Percentiles rank a stretch among this genome's conserved stretches.
These are phyloP conservation scores for Drosophila jambulina DNA, from an alignment of 1,140 invertebrate genomes.

Conservation along the genomic window DNA sequence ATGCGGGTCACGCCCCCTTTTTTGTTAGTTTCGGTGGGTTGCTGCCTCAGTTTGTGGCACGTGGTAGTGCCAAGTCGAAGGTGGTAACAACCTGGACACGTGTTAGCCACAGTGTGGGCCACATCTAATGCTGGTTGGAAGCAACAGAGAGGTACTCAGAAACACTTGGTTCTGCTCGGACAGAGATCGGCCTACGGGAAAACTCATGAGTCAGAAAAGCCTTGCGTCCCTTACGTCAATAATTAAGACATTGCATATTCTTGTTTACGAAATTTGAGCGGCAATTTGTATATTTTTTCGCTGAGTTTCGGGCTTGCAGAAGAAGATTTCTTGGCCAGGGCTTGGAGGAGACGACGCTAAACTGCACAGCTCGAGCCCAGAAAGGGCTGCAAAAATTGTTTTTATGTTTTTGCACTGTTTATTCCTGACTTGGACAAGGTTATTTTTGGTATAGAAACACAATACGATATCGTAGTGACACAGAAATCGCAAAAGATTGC, in stretches of 20 bases:
- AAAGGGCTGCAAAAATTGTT: conserved; percentile 14
- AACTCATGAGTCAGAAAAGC: conserved; percentile 48
- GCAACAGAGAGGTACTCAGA: conserved; percentile 12
- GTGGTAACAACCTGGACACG: conserved; percentile 52
- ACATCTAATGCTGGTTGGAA: conserved; percentile 31
- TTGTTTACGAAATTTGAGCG: conserved; percentile 76
- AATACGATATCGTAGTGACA: background rate
- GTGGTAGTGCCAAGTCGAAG: conserved; percentile 35
- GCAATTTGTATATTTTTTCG: conserved; percentile 61
- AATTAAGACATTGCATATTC: conserved; percentile 71
- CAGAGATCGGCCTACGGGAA: conserved; percentile 18
- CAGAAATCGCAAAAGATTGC: background rate
- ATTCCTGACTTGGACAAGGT: conserved; percentile 33
- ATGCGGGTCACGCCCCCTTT: conserved; percentile 74
- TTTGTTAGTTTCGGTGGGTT: conserved; percentile 1
- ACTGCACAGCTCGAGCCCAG: conserved; percentile 32
- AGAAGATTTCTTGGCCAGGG: conserved; percentile 30
- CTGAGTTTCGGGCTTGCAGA: conserved; percentile 44
- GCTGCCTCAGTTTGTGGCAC: conserved; percentile 60
- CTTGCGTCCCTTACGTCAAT: conserved; percentile 53
- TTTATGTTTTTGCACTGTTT: conserved; percentile 30
- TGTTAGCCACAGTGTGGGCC: conserved; percentile 34
- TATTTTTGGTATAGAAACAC: conserved; percentile 1
- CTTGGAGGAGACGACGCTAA: conserved; percentile 20
- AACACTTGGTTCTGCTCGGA: conserved; percentile 18